Evolutionary conservation across 37 sponge, comb jelly and placozoan species (phyloP).

Genomic region (Diacarnus erythraeanus): DNA sequence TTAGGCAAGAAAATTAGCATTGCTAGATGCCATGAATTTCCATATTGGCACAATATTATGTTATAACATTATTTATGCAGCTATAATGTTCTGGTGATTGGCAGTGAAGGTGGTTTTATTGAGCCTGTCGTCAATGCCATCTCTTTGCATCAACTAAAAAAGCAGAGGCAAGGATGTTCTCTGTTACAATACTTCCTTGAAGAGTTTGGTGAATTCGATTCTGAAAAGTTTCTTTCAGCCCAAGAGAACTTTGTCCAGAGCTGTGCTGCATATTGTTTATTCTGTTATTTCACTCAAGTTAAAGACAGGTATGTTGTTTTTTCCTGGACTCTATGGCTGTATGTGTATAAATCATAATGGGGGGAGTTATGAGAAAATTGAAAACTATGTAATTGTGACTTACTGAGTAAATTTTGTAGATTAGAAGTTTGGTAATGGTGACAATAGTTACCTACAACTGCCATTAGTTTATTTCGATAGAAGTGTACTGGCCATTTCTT

Average conservation of each 20-base stretch:
- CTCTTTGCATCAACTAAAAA: constrained; percentile 98
- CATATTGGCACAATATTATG: not conserved
- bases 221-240: constrained; percentile 81
- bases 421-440: no score
- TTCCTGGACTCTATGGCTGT: no score
- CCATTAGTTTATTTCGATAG: no score
- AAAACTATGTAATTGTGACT: no score
- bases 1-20: no score
- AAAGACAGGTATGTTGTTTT: constrained; percentile 98
- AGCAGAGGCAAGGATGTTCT: constrained; percentile 65
- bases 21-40: not conserved
- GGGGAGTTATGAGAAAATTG: no score
- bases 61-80: constrained; percentile 1
- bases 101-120: constrained; percentile 88
- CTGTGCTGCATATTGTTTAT: constrained; percentile 95
- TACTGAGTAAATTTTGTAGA: not conserved
- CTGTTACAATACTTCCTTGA: constrained; percentile 77
- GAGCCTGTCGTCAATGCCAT: constrained; percentile 93
- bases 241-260: constrained; percentile 94
- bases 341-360: no score
- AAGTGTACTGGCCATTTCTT: no score
- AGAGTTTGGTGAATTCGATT: constrained; percentile 83
- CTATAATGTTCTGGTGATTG: constrained; percentile 85
- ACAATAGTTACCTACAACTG: no score
- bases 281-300: constrained; percentile 93